Evolutionary conservation across 2,113 vertebrate species (phyloP).

Genomic region (Ondatra zibethicus): DNA sequence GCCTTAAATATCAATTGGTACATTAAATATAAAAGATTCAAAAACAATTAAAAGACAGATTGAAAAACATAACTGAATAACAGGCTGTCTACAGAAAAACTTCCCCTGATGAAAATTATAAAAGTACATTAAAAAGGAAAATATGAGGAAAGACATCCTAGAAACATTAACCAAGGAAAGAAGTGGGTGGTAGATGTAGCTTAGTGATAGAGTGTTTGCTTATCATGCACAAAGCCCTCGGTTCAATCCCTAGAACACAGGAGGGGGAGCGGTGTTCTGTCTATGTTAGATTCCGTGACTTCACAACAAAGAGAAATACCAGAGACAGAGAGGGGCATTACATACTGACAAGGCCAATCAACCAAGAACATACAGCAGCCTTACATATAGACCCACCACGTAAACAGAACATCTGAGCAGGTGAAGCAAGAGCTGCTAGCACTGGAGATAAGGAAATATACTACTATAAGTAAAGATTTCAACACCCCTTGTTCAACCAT

Average conservation of each 20-base stretch:
- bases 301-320: background rate
- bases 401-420: too few relatives aligned
- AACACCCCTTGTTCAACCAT: background rate
- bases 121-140: background rate
- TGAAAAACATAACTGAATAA: background rate
- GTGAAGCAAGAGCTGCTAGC: background rate
- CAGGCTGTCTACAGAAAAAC: background rate
- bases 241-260: too few relatives aligned
- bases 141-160: background rate
- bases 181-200: too few relatives aligned
- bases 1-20: background rate
- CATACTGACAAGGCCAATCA: background rate
- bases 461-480: background rate
- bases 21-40: slow-evolving; percentile 53
- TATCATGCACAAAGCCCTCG: background rate
- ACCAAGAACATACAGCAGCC: background rate
- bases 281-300: background rate
- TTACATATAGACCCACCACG: background rate
- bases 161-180: background rate
- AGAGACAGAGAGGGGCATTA: background rate
- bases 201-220: background rate
- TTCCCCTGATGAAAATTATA: background rate
- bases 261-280: background rate
- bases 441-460: background rate
- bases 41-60: slow-evolving; percentile 15